Conservation (phyloP, 53 echinoderm and acorn worm genomes). For the Apostichopus leukothele region DNA sequence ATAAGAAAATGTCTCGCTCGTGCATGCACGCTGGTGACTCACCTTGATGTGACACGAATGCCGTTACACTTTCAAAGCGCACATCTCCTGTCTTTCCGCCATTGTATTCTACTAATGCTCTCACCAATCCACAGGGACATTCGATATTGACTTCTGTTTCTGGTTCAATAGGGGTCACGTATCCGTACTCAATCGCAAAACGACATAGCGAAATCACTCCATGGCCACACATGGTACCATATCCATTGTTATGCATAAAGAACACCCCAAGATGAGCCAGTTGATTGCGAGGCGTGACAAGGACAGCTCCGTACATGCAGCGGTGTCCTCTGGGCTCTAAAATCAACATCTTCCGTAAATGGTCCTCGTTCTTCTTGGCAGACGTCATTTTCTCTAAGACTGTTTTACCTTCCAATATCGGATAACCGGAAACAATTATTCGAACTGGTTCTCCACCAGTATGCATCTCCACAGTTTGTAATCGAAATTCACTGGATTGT, state of each 20-base stretch:
- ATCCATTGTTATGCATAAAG: slow-evolving; percentile 79
- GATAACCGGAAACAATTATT: slow-evolving; percentile 78
- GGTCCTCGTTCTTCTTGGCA: slow-evolving; percentile 65
- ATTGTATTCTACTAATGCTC: slow-evolving; percentile 65
- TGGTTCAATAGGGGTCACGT: not conserved
- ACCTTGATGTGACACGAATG: slow-evolving; percentile 78
- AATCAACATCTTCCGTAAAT: slow-evolving; percentile 73
- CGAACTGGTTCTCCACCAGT: slow-evolving; percentile 78
- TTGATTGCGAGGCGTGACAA: slow-evolving; percentile 63
- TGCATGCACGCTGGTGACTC: not conserved
- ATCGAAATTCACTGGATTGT: not conserved
- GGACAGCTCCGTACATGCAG: slow-evolving; percentile 80
- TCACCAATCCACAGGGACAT: slow-evolving; percentile 92
- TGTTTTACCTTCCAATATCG: slow-evolving; percentile 64
- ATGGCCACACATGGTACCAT: slow-evolving; percentile 53
- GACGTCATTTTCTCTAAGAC: slow-evolving; percentile 71
- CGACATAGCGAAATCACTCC: slow-evolving; percentile 68
- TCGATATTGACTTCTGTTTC: slow-evolving; percentile 80
- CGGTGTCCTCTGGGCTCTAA: slow-evolving; percentile 78
- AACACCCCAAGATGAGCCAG: slow-evolving; percentile 65
- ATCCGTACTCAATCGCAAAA: slow-evolving; percentile 64
- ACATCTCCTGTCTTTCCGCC: slow-evolving; percentile 53
- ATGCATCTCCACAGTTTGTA: slow-evolving; percentile 86
- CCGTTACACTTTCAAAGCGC: slow-evolving; percentile 77
- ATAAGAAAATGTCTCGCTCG: too few relatives aligned